Conservation (phyloP, 2,888 invertebrate genomes). For the Yponomeuta cagnagella region DNA sequence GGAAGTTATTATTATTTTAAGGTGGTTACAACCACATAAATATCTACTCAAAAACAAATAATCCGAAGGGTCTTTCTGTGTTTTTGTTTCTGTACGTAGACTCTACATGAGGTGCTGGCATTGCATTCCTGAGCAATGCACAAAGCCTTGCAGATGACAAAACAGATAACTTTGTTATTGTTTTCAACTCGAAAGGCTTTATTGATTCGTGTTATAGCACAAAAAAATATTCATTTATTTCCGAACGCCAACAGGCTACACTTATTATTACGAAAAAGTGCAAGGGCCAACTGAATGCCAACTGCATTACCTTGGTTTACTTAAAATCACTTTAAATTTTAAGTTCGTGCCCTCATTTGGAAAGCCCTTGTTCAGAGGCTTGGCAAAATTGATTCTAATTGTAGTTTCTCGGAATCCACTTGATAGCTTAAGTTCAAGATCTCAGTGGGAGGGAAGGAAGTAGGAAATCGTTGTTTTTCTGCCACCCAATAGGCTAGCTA, state of each 20-base stretch:
- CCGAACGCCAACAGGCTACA: neutral
- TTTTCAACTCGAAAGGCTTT: neutral
- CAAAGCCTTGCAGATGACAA: neutral
- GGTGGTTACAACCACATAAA: neutral
- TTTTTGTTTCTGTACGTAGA: neutral
- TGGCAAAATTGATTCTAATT: neutral
- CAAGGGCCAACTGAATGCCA: too few species aligned
- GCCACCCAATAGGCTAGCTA: neutral
- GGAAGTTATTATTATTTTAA: neutral
- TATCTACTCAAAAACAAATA: neutral
- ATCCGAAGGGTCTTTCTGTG: neutral
- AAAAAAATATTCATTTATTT: neutral
- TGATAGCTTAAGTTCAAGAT: neutral
- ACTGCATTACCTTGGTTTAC: neutral
- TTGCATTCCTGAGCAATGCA: slow-evolving; percentile 9
- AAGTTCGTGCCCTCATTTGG: neutral
- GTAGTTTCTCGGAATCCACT: neutral
- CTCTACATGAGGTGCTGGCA: neutral
- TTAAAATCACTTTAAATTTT: neutral
- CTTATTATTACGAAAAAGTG: too few species aligned
- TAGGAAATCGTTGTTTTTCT: neutral
- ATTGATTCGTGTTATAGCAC: neutral
- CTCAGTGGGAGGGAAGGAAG: neutral
- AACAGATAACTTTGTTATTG: neutral
- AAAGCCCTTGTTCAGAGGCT: neutral